Evolutionary conservation across 2,888 invertebrate species (phyloP), one percentile per base, ranked within the genome.

Genomic region (Zaprionus lineosus): DNA sequence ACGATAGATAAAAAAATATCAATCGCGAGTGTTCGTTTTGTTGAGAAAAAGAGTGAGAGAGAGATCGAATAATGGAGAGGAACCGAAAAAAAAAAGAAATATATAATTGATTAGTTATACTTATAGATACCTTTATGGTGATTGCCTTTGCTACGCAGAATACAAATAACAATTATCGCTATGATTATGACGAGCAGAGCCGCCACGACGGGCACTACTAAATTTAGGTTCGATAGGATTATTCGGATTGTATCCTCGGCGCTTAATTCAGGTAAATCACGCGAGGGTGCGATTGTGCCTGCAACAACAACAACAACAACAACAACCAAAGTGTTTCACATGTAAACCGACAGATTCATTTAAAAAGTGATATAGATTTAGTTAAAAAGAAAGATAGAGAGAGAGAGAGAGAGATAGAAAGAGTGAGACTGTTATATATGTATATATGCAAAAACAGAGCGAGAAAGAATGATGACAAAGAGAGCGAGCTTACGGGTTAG

Each of bases 231-330:
- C 86, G 95, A 94, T 91, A 96, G 93, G 91, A 97, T 94, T 88
- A 95, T 94, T 93, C 95, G 95, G 91, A 96, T 92, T 83, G 96
- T 95, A 91, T 95, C 95, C 91, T 95, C 95, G 88, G 93, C 92
- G 87, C 94, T 94, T 87, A 93, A 92, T 86, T 94, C 92, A 89
- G 94, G 94, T 88, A 95, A 92, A 90, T 96, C 96, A 91, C 96
- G 95, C 90, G 94, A 94, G 91, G 96, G 96, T 91, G 97, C 96
- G 92, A 97, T 95, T 92, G 96, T 96, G 94, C 96, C 96, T 97
- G 96, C 93, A 96, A 96, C 93, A 91, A 90, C 90, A 91, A 90
- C 89, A 74, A 78, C 79, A 66, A 59, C 47, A 63, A 68, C 71
- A 74, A 74, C 74, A 74, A 79, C 76, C 71, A 71, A 71, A 71